Conservation (phyloP, 2,888 invertebrate genomes). For the Mimas tiliae region DNA sequence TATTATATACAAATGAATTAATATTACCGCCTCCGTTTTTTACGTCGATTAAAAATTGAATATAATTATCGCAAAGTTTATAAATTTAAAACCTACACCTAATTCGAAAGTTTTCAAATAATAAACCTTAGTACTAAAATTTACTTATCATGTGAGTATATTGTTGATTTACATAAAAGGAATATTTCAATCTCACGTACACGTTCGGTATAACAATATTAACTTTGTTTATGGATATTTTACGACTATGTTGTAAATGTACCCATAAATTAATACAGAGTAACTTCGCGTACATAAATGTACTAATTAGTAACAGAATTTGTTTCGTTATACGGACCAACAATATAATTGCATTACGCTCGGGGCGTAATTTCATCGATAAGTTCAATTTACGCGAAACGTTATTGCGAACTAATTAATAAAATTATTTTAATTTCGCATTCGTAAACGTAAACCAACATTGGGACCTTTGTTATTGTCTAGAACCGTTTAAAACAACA, state of each 20-base stretch:
- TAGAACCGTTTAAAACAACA: no score
- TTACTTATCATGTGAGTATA: slow-evolving; percentile 11
- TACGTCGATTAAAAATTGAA: not conserved
- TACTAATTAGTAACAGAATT: slow-evolving; percentile 51
- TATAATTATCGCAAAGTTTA: not conserved
- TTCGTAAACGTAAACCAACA: slow-evolving; percentile 43
- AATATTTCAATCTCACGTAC: slow-evolving; percentile 18
- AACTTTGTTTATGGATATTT: slow-evolving; percentile 23
- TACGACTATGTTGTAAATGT: slow-evolving; percentile 15
- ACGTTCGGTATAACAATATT: slow-evolving; percentile 10
- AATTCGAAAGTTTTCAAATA: not conserved
- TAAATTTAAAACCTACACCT: not conserved
- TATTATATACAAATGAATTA: no score
- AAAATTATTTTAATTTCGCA: slow-evolving; percentile 59
- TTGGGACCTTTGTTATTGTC: slow-evolving; percentile 35
- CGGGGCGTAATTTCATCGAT: slow-evolving; percentile 57
- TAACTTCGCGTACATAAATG: slow-evolving; percentile 41
- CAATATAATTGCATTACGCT: slow-evolving; percentile 55
- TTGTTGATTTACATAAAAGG: slow-evolving; percentile 12
- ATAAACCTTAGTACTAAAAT: not conserved
- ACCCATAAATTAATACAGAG: slow-evolving; percentile 31
- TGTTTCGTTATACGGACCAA: slow-evolving; percentile 50
- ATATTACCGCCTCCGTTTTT: no score
- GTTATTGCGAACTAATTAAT: slow-evolving; percentile 63
- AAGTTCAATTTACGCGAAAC: slow-evolving; percentile 62